These are phyloP conservation scores for Grammomys surdaster DNA, from an alignment of 2,113 vertebrate genomes.

Conservation along the genomic window DNA sequence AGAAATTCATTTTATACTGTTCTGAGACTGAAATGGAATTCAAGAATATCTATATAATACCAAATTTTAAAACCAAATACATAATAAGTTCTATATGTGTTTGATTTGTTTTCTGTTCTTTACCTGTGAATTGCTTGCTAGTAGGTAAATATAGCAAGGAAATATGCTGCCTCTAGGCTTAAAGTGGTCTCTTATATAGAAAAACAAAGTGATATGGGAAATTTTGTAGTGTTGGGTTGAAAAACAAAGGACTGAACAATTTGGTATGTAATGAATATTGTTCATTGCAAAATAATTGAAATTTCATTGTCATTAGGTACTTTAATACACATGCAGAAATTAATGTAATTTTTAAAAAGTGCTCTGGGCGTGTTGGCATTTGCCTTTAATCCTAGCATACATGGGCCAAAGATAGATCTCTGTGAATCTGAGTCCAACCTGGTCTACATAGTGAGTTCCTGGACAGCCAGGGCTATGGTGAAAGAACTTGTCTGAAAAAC, in stretches of 20 bases:
- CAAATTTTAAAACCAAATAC: background rate
- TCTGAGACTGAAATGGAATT: background rate
- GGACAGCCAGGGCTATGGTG: background rate
- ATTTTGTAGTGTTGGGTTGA: background rate
- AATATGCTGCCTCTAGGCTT: background rate
- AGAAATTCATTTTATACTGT: slow-evolving; percentile 34
- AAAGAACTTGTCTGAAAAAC: background rate
- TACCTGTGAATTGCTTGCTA: background rate
- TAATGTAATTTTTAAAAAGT: background rate
- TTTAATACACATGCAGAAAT: background rate
- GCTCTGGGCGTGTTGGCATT: background rate
- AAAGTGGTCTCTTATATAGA: background rate
- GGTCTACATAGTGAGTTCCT: background rate
- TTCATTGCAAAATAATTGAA: slow-evolving; percentile 34
- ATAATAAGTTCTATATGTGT: background rate
- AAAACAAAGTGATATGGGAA: slow-evolving; percentile 28
- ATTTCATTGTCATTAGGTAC: background rate
- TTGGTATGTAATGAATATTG: slow-evolving; percentile 3
- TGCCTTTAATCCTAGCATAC: background rate
- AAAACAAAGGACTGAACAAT: slow-evolving; percentile 37
- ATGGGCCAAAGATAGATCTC: background rate
- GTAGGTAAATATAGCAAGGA: slow-evolving; percentile 16
- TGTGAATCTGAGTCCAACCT: background rate
- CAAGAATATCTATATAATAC: slow-evolving; percentile 1
- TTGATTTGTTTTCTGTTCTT: slow-evolving; percentile 23